A percentile compares a stretch with the other conserved stretches of the same genome.
phyloP scores from a whole-genome alignment of 2,797 vertebrate genomes.

The Tapirus indicus region DNA sequence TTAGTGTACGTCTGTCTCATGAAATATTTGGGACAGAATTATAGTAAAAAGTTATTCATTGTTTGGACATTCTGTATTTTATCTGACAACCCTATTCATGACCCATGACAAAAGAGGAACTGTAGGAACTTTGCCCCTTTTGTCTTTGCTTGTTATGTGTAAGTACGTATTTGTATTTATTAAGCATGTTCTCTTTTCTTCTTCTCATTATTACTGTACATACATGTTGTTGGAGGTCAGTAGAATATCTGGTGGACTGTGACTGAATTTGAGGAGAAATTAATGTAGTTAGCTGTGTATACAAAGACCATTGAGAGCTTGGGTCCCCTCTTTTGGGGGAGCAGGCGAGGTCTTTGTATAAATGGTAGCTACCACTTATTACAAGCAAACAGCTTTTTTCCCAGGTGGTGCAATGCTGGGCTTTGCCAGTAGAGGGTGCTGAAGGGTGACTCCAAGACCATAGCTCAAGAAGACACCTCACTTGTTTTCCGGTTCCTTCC shows the following conservation, averaged over 20 bases:
- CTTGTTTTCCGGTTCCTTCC: neutral
- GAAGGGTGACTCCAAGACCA: neutral
- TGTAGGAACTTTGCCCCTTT: neutral
- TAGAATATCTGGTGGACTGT: neutral
- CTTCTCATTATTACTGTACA: neutral
- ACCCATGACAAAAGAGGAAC: neutral
- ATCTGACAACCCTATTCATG: neutral
- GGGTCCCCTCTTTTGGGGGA: neutral
- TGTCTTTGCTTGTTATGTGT: neutral
- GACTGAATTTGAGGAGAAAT: neutral
- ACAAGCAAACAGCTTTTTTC: neutral
- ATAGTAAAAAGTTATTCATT: neutral
- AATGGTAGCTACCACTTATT: neutral
- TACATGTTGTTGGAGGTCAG: neutral
- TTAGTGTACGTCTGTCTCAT: neutral
- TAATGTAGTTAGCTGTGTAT: neutral
- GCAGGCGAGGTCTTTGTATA: neutral
- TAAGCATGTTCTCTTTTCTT: neutral
- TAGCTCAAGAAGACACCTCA: neutral
- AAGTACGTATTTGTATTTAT: neutral
- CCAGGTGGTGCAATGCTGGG: neutral
- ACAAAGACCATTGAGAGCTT: neutral
- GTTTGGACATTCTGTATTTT: neutral
- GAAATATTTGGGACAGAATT: neutral
- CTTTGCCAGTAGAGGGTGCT: neutral